phyloP scores from a whole-genome alignment of 2,888 invertebrate genomes.

The Sceliomorpha sp. region DNA sequence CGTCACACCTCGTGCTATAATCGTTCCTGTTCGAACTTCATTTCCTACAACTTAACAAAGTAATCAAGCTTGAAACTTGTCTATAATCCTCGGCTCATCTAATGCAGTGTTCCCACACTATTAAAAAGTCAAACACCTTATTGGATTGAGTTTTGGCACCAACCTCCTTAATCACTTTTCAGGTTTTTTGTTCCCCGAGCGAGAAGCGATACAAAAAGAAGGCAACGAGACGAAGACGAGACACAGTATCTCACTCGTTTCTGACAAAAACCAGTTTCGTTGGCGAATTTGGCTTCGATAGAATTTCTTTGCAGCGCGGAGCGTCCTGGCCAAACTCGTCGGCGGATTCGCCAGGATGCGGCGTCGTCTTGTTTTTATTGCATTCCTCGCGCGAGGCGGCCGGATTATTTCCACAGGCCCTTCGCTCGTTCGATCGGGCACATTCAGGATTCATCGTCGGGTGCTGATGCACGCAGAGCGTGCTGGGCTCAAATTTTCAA shows the following conservation, averaged over 20 bases:
- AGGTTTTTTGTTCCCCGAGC: background rate
- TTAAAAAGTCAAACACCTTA: too few relatives aligned
- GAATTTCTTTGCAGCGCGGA: slow-evolving; percentile 15
- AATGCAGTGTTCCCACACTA: too few relatives aligned
- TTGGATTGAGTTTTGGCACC: too few relatives aligned
- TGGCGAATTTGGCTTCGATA: slow-evolving; percentile 6
- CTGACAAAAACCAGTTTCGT: slow-evolving; percentile 45
- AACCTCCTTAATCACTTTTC: too few relatives aligned
- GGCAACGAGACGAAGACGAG: slow-evolving; percentile 10
- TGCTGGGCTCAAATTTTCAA: slow-evolving; percentile 49
- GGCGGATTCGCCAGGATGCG: slow-evolving; percentile 11
- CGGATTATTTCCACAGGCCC: slow-evolving; percentile 60
- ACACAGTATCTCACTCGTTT: slow-evolving; percentile 9
- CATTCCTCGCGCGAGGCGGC: slow-evolving; percentile 62
- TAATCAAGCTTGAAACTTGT: too few relatives aligned
- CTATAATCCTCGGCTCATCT: too few relatives aligned
- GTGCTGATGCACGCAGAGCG: slow-evolving; percentile 49
- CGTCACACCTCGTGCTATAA: too few relatives aligned
- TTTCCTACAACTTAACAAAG: too few relatives aligned
- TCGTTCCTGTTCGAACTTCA: too few relatives aligned
- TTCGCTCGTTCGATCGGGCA: slow-evolving; percentile 40
- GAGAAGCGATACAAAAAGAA: slow-evolving; percentile 1
- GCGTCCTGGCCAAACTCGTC: slow-evolving; percentile 30
- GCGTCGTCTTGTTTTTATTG: slow-evolving; percentile 60
- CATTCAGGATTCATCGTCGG: slow-evolving; percentile 49